Conservation (phyloP, 2,113 vertebrate genomes). For the Ranitomeya variabilis region DNA sequence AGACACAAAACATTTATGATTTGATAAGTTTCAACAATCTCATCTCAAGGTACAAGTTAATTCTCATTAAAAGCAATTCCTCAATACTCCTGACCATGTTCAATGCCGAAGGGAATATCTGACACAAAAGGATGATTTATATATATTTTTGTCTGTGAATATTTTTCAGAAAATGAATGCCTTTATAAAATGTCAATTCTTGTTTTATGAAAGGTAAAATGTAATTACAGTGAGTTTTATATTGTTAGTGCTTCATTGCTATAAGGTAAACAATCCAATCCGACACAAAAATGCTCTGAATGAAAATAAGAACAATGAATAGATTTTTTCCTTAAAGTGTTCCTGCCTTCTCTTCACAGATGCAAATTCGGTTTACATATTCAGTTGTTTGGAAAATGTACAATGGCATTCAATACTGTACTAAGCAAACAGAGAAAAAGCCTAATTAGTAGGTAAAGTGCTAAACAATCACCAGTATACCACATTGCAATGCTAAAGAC, state of each 20-base stretch:
- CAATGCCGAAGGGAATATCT: constrained; percentile 21
- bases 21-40: constrained; percentile 32
- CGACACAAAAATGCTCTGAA: not conserved
- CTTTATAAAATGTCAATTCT: constrained; percentile 46
- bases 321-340: not conserved
- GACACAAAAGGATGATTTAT: constrained; percentile 45
- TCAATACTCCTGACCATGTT: constrained; percentile 33
- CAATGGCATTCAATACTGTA: too few relatives aligned
- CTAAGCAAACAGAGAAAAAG: too few relatives aligned
- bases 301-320: not conserved
- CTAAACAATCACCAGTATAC: too few relatives aligned
- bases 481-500: too few relatives aligned
- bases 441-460: too few relatives aligned
- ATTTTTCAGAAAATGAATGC: constrained; percentile 31
- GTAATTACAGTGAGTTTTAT: constrained; percentile 36
- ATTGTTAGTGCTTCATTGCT: not conserved
- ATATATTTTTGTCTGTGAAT: constrained; percentile 36
- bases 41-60: constrained; percentile 34
- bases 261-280: constrained; percentile 30
- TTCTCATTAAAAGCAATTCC: constrained; percentile 36
- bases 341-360: not conserved
- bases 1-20: constrained; percentile 16
- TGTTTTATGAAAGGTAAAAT: constrained; percentile 39
- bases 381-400: not conserved
- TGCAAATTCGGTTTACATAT: not conserved